These are phyloP conservation scores for Tiliacea citrago DNA, from an alignment of 2,888 invertebrate genomes.

Conservation along the genomic window DNA sequence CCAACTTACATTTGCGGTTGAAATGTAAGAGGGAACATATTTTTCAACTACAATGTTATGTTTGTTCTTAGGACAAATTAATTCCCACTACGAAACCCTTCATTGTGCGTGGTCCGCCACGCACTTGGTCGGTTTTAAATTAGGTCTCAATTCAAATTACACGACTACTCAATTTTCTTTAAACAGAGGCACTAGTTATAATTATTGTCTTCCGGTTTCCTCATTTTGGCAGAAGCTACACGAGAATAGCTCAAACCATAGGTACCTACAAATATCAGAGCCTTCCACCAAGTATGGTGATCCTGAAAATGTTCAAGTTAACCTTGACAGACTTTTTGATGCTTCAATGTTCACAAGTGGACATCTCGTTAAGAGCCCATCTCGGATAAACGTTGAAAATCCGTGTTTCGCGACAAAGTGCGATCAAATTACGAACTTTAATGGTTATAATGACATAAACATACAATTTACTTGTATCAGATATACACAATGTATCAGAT, in stretches of 20 bases:
- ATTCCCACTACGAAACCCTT: too few species aligned
- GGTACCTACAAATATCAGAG: neutral
- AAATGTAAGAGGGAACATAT: too few species aligned
- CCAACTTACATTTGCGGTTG: too few species aligned
- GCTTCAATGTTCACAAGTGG: neutral
- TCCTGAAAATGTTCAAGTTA: neutral
- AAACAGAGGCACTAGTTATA: neutral
- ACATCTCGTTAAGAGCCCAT: neutral
- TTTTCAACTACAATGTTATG: too few species aligned
- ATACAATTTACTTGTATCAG: conserved; percentile 47
- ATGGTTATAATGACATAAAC: conserved; percentile 36
- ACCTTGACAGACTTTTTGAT: too few species aligned
- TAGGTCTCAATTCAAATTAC: neutral
- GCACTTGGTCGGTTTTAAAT: neutral
- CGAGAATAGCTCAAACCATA: neutral
- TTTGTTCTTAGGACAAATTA: too few species aligned
- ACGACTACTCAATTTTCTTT: neutral
- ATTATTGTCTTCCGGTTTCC: neutral
- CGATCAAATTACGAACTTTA: conserved; percentile 25
- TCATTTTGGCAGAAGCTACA: neutral
- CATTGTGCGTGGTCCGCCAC: too few species aligned
- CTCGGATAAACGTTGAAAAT: conserved; percentile 13
- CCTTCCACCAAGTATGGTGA: neutral
- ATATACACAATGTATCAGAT: conserved; percentile 36
- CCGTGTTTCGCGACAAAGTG: conserved; percentile 29